Conservation (phyloP, 1,140 invertebrate species). For the Rhynchophorus ferrugineus region DNA sequence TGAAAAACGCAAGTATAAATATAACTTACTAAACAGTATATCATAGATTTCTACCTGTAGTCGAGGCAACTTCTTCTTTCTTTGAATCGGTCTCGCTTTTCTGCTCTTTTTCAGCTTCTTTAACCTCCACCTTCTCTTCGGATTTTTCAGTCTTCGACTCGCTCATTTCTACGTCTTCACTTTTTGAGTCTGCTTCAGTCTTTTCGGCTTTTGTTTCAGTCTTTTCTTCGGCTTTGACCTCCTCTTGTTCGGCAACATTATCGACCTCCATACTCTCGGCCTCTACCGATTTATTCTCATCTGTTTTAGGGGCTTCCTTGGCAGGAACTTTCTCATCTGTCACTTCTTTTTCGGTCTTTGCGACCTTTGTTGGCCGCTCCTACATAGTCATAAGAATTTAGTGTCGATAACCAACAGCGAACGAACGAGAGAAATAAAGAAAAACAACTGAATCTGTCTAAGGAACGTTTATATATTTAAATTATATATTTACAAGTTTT, state of each 20-base stretch:
- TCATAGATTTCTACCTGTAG: neutral
- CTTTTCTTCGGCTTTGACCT: conserved; percentile 11
- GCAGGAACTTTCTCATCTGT: conserved; percentile 6
- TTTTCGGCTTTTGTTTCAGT: conserved; percentile 3
- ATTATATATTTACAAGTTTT: no score
- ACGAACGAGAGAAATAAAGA: no score
- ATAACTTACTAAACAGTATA: neutral
- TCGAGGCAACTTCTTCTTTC: no score
- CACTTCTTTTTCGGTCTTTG: conserved; percentile 27
- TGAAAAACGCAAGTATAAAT: neutral
- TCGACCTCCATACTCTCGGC: conserved; percentile 27
- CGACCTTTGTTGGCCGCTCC: conserved; percentile 31
- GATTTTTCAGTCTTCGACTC: conserved; percentile 11
- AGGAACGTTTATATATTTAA: no score
- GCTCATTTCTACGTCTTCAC: neutral
- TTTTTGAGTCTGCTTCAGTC: conserved; percentile 7
- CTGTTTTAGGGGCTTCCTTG: neutral
- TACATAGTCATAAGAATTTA: conserved; percentile 12
- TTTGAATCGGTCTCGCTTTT: no score
- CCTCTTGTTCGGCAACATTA: conserved; percentile 2
- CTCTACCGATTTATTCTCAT: conserved; percentile 9
- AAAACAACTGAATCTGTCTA: no score
- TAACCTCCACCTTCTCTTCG: neutral
- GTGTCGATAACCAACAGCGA: no score
- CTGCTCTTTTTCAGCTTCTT: no score